Evolutionary conservation across 2,888 invertebrate genomes (phyloP).

Genomic region (Philopedon plagiatum): DNA sequence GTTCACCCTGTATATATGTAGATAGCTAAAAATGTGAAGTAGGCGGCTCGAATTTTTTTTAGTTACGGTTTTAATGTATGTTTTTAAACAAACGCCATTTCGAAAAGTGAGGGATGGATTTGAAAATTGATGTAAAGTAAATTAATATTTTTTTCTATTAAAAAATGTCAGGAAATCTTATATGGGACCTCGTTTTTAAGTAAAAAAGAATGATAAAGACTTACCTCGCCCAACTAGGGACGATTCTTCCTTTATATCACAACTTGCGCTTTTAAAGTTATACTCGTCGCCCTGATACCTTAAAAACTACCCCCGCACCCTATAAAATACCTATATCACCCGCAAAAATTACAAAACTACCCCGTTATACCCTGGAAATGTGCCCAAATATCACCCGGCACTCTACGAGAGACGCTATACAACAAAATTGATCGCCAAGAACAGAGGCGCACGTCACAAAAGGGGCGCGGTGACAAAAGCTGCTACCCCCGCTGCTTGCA

Average conservation of each 20-base stretch:
- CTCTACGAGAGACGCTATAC: constrained; percentile 37
- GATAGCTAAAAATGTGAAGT: no score
- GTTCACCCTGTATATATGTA: no score
- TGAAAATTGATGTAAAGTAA: no score
- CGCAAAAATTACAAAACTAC: constrained; percentile 11
- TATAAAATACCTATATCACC: constrained; percentile 20
- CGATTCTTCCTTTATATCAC: constrained; percentile 35
- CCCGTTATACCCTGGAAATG: constrained; percentile 23
- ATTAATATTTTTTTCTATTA: no score
- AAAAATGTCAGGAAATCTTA: no score
- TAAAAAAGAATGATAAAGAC: constrained; percentile 5
- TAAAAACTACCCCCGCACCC: constrained; percentile 14
- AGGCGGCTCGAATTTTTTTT: no score
- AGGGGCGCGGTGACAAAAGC: constrained; percentile 63
- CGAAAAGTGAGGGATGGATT: no score
- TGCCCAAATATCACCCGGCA: constrained; percentile 35
- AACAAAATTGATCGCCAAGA: constrained; percentile 44
- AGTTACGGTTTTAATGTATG: no score
- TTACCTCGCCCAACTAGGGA: constrained; percentile 51
- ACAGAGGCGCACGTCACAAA: constrained; percentile 45
- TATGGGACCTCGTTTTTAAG: no score
- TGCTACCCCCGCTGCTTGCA: constrained; percentile 67
- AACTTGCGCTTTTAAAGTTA: constrained; percentile 14
- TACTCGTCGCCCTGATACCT: not conserved
- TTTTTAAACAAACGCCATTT: no score